Evolutionary conservation across 2,113 vertebrate species (phyloP).

Genomic region (Chionis minor): DNA sequence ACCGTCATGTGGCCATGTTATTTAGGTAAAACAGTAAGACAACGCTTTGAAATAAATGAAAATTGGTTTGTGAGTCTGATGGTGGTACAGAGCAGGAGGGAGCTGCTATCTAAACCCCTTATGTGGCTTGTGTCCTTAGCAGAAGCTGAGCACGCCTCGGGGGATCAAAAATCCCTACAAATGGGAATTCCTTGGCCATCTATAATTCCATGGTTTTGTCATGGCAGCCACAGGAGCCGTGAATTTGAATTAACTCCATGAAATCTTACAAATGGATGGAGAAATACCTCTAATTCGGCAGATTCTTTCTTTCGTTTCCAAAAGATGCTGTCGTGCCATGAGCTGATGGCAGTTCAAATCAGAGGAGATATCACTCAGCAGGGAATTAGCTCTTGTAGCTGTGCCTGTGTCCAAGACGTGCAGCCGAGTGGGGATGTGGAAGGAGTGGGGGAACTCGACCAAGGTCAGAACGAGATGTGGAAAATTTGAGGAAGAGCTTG

Average conservation of each 20-base stretch:
- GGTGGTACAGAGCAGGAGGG: neutral
- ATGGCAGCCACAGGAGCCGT: neutral
- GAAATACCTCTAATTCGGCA: constrained; percentile 23
- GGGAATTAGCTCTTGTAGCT: neutral
- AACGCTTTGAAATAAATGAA: rapidly evolving
- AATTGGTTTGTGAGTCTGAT: neutral
- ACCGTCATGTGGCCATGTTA: rapidly evolving
- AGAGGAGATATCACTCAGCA: constrained; percentile 9
- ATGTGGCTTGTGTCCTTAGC: neutral
- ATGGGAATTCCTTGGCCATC: constrained; percentile 38
- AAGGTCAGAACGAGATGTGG: neutral
- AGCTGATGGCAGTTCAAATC: constrained; percentile 4
- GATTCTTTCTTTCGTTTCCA: neutral
- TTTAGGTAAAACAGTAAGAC: neutral
- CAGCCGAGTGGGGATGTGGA: neutral
- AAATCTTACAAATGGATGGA: constrained; percentile 47
- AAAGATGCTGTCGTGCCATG: neutral
- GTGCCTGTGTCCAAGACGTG: neutral
- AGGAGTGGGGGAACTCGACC: neutral
- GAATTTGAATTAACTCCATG: constrained; percentile 22
- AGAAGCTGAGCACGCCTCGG: neutral
- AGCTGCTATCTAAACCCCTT: neutral
- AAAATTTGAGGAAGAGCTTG: neutral
- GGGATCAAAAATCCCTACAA: constrained; percentile 47
- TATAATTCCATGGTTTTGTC: constrained; percentile 3